Evolutionary conservation across 2,113 vertebrate genomes (phyloP), one percentile per base, ranked within the genome.

Genomic region (Apteryx mantelli): DNA sequence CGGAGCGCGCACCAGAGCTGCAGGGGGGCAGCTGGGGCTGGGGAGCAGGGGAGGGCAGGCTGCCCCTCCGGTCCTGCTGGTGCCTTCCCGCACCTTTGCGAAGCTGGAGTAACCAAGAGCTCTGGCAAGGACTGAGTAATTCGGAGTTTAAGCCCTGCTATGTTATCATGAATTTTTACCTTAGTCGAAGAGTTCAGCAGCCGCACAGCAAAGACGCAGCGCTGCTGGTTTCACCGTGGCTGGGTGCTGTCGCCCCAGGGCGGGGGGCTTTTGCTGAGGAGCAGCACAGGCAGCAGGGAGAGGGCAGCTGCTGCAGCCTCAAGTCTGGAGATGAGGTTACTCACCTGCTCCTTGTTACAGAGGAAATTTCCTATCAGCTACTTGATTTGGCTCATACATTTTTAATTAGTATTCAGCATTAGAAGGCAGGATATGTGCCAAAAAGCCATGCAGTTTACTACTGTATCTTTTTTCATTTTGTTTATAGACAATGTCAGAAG

Each of bases 401-500:
- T 53, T 11, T 15, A 34, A 6, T 9, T 11, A 8, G 56, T 9
- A 7, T 32, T 19, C 5, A 10, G 30, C 4, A 2, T 2, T 2
- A 1, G 32, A 6, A 17, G 25, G 3, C 22, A 1, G 28, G 11
- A 5, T 4, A 5, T 8, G 4, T 8, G 3, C 52, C 16, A 9
- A 52, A 32, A 22, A 50, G 58, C 21, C 48, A 1, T 0, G 7
- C 13, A 6, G 21, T 11, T 56, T 13, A 16, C 4, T 4, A 13
- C 32, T 25, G 7, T 13, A 5, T 22, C 19, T 40, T 63, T 58
- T 15, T 75, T 77, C 44, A 3, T 55, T 93, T 44, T 91, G 40
- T 25, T 95, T 96, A 16, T 76, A 98, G 98, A 97, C 97, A 52
- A 98, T 99, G 92, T 98, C 99, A 64, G 98, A 98, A 26, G 99